Conservation (phyloP, 2,797 vertebrate species). For the Bothrops alternatus region DNA sequence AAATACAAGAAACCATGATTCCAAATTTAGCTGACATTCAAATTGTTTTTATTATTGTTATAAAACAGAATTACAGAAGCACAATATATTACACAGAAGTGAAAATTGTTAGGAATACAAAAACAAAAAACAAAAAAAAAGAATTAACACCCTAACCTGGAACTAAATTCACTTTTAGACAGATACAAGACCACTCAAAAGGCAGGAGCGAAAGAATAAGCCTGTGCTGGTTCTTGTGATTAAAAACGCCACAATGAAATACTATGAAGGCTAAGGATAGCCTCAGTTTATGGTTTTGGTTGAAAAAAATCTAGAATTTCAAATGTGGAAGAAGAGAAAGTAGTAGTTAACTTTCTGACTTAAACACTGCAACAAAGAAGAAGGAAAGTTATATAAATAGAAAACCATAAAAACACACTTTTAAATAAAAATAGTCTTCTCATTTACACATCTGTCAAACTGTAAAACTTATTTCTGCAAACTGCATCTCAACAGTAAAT, state of each 20-base stretch:
- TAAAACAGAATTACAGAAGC: neutral
- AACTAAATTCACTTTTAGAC: neutral
- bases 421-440: neutral
- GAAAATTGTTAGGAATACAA: conserved; percentile 19
- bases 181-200: neutral
- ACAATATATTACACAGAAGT: neutral
- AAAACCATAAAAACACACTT: neutral
- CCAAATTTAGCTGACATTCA: neutral
- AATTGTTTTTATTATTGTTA: conserved; percentile 11
- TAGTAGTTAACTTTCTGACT: conserved; percentile 57
- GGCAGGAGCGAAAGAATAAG: neutral
- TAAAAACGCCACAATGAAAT: conserved; percentile 48
- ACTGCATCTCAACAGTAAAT: neutral
- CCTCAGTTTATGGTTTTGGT: conserved; percentile 43
- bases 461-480: neutral
- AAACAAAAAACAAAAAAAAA: conserved; percentile 28
- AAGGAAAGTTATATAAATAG: neutral
- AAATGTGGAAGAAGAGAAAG: conserved; percentile 46
- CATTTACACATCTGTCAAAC: neutral
- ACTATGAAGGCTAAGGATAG: conserved; percentile 29
- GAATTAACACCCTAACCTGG: neutral
- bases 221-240: conserved; percentile 10
- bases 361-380: conserved; percentile 34
- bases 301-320: conserved; percentile 26
- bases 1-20: neutral